A percentile compares a stretch with the other conserved stretches of the same genome.
phyloP scores from a whole-genome alignment of 2,888 invertebrate species.

The Trachelus stipa region DNA sequence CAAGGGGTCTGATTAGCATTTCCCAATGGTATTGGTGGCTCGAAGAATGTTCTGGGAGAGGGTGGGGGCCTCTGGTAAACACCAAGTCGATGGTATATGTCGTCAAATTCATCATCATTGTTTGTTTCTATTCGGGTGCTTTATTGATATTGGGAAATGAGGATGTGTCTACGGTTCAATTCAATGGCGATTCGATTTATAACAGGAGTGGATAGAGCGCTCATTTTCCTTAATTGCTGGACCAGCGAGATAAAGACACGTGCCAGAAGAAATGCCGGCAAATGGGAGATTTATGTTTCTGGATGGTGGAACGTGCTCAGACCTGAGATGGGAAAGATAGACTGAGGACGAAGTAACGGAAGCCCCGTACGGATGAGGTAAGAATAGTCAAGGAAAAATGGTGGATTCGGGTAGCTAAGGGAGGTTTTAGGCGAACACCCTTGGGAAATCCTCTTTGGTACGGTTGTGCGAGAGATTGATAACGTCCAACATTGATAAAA shows the following conservation, averaged over 20 bases:
- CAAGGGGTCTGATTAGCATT: conserved; percentile 19
- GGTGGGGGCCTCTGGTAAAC: not conserved
- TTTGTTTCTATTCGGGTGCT: not conserved
- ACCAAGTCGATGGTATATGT: not conserved
- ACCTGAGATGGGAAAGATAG: not conserved
- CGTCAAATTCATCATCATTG: not conserved
- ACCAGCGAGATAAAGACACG: not conserved
- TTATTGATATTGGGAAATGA: not conserved
- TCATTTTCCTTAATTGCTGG: not conserved
- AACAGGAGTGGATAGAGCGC: not conserved
- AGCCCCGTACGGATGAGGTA: not conserved
- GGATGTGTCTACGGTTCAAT: not conserved
- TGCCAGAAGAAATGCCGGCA: not conserved
- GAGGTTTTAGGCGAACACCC: conserved; percentile 25
- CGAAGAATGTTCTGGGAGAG: not conserved
- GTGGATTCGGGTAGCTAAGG: not conserved
- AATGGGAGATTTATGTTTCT: not conserved
- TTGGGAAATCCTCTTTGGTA: conserved; percentile 29
- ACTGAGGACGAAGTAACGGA: not conserved
- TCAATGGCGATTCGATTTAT: not conserved
- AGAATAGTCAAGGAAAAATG: conserved; percentile 4
- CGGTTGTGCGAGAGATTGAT: conserved; percentile 29
- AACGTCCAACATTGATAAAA: conserved; percentile 31
- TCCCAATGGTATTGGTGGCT: not conserved
- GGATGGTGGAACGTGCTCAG: not conserved